Evolutionary conservation across 2,113 vertebrate genomes (phyloP).

Genomic region (Piaya cayana): DNA sequence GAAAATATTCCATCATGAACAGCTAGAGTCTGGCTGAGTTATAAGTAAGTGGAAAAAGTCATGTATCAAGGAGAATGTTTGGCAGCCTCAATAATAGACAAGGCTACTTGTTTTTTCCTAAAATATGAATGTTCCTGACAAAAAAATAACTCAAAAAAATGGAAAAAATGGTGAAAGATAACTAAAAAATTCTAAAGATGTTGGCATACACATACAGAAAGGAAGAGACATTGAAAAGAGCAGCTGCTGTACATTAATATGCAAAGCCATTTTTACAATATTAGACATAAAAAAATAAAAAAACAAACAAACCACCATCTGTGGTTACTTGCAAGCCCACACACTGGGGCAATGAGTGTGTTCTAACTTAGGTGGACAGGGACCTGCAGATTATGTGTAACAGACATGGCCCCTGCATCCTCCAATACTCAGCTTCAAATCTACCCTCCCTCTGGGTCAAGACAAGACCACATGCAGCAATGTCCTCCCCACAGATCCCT

Average conservation of each 20-base stretch:
- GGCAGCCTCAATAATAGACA: background rate
- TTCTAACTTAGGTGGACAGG: background rate
- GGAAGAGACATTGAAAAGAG: background rate
- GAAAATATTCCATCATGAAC: conserved; percentile 36
- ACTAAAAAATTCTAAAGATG: background rate
- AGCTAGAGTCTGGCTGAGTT: background rate
- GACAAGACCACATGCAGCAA: background rate
- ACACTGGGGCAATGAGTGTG: background rate
- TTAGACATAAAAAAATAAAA: background rate
- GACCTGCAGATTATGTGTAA: rapidly evolving
- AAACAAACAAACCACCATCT: too few species aligned
- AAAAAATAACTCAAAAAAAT: background rate
- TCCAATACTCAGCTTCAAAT: background rate
- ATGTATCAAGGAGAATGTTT: background rate
- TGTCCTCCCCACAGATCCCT: background rate
- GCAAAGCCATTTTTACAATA: background rate
- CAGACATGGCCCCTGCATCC: background rate
- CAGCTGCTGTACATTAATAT: background rate
- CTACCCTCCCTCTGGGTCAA: background rate
- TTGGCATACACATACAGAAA: background rate
- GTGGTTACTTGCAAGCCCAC: background rate
- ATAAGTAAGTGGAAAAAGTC: conserved; percentile 36
- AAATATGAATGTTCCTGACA: background rate
- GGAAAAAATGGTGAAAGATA: background rate
- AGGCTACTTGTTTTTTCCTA: background rate